phyloP scores from a whole-genome alignment of 2,113 vertebrate species.

The Zeus faber region DNA sequence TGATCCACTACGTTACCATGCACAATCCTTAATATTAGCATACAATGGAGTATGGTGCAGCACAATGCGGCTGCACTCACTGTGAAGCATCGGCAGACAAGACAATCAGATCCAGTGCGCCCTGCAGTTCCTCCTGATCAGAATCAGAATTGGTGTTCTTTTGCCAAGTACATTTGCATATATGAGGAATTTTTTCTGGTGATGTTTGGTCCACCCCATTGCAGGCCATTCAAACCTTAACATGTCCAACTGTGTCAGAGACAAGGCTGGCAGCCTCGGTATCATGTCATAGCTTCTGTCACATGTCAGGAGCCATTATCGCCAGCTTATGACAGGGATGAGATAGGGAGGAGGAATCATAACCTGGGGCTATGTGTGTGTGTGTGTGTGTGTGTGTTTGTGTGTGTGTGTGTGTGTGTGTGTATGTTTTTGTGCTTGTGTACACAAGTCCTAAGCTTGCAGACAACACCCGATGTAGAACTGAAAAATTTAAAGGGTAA shows the following conservation, averaged over 20 bases:
- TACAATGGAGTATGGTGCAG: conserved; percentile 12
- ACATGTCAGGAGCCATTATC: conserved; percentile 47
- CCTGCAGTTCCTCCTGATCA: no score
- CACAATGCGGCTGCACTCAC: conserved; percentile 15
- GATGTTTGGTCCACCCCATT: conserved; percentile 36
- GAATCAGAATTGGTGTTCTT: no score
- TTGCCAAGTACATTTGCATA: no score
- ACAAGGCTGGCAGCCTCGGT: conserved; percentile 27
- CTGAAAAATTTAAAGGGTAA: no score
- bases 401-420: conserved; percentile 2
- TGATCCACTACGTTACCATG: conserved; percentile 14
- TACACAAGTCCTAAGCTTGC: no score
- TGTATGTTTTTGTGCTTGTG: background rate
- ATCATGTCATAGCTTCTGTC: conserved; percentile 47
- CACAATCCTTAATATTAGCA: conserved; percentile 23
- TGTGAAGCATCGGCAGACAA: no score
- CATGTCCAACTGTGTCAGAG: conserved; percentile 18
- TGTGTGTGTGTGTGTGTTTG: conserved; percentile 8
- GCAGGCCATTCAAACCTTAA: no score
- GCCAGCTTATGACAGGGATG: conserved; percentile 20
- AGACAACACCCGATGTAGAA: no score
- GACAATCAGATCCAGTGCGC: no score
- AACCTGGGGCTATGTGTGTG: conserved; percentile 9
- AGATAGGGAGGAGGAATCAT: conserved; percentile 10
- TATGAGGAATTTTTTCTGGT: no score